phyloP scores from a whole-genome alignment of 2,888 invertebrate genomes.

The Xiphydria camelus region DNA sequence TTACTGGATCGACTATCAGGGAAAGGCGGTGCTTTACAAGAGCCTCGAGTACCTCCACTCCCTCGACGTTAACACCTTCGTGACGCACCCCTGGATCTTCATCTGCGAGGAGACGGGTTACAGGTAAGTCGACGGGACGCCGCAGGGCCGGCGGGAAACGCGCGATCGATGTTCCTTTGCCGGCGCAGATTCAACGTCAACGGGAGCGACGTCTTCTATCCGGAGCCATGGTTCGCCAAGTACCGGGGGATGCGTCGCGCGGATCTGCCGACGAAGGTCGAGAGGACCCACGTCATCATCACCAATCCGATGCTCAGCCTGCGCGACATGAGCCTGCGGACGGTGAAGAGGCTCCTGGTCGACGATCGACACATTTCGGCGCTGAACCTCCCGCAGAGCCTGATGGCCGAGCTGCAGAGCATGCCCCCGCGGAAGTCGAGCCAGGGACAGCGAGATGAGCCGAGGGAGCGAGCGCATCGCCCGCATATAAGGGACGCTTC shows the following conservation, averaged over 20 bases:
- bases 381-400: constrained; percentile 45
- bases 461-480: too few relatives aligned
- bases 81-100: constrained; percentile 86
- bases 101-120: constrained; percentile 72
- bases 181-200: constrained; percentile 41
- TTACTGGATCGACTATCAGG: constrained; percentile 79
- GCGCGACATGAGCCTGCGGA: constrained; percentile 38
- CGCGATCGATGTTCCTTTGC: too few relatives aligned
- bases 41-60: constrained; percentile 62
- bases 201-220: constrained; percentile 45
- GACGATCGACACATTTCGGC: constrained; percentile 37
- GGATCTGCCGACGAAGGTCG: constrained; percentile 24
- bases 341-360: constrained; percentile 38
- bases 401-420: constrained; percentile 42
- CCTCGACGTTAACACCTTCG: constrained; percentile 74
- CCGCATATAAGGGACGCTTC: too few relatives aligned
- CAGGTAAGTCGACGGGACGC: constrained; percentile 49
- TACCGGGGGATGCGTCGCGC: constrained; percentile 22
- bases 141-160: too few relatives aligned
- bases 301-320: constrained; percentile 41
- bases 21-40: constrained; percentile 65
- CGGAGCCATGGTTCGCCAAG: constrained; percentile 35
- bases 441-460: too few relatives aligned
- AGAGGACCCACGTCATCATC: constrained; percentile 37
- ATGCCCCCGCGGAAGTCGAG: constrained; percentile 36